Percentiles rank a stretch among this genome's conserved stretches.
These are phyloP conservation scores for Cnemophilus loriae DNA, from an alignment of 2,113 vertebrate species.

Conservation along the genomic window DNA sequence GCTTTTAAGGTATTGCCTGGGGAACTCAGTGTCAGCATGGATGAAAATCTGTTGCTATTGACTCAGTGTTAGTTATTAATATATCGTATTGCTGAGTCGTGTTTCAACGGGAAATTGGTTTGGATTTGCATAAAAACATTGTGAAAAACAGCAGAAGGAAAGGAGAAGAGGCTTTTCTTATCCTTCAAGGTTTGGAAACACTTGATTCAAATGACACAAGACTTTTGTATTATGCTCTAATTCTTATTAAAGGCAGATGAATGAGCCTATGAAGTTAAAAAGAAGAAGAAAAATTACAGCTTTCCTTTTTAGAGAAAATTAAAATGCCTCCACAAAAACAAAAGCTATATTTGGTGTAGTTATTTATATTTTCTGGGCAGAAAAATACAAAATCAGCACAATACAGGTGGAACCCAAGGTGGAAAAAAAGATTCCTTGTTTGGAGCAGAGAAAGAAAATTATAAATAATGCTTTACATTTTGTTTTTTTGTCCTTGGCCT, in stretches of 20 bases:
- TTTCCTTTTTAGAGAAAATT: background rate
- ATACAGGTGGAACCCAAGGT: background rate
- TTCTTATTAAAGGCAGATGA: background rate
- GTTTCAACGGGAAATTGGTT: background rate
- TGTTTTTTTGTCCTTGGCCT: background rate
- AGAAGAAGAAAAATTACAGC: background rate
- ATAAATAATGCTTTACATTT: background rate
- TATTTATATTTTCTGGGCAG: background rate
- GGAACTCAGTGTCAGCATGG: background rate
- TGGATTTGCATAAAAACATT: background rate
- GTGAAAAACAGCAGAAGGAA: background rate
- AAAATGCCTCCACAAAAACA: background rate
- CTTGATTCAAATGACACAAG: background rate
- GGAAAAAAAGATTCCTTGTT: background rate
- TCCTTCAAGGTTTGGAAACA: background rate
- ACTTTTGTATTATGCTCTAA: background rate
- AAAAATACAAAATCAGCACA: background rate
- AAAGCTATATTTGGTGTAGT: background rate
- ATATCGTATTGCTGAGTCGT: fast-evolving
- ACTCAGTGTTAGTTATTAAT: background rate
- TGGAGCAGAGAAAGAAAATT: background rate
- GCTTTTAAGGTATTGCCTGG: background rate
- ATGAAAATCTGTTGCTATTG: background rate
- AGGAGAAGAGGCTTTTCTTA: background rate
- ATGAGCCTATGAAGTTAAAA: background rate